Conservation (phyloP, 1,140 invertebrate species). For the Drosophila sp. region DNA sequence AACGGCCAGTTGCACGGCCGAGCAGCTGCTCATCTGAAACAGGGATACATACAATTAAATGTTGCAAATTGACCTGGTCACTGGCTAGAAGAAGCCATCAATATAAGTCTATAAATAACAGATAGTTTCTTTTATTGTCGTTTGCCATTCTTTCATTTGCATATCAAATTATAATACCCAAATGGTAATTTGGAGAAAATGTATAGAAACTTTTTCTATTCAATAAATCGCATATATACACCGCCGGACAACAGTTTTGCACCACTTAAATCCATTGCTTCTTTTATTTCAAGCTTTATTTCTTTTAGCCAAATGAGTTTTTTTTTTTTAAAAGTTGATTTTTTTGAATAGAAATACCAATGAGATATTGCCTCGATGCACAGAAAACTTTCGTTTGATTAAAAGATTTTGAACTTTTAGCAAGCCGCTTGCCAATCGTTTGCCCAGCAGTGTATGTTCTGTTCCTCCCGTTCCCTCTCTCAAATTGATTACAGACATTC, state of each 20-base stretch:
- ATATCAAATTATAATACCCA: neutral
- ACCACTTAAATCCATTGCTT: too few relatives aligned
- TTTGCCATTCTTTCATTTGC: neutral
- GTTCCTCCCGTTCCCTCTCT: neutral
- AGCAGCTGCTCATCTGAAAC: conserved; percentile 48
- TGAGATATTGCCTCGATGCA: too few relatives aligned
- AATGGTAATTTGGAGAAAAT: conserved; percentile 1
- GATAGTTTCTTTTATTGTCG: neutral
- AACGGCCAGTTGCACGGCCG: conserved; percentile 42
- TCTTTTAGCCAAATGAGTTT: too few relatives aligned
- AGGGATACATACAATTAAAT: conserved; percentile 30
- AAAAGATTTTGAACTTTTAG: too few relatives aligned
- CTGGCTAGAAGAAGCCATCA: neutral
- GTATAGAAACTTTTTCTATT: conserved; percentile 1
- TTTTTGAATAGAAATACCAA: too few relatives aligned
- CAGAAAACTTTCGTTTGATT: too few relatives aligned
- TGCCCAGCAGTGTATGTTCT: too few relatives aligned
- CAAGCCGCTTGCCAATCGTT: too few relatives aligned
- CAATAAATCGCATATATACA: too few relatives aligned
- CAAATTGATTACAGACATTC: neutral
- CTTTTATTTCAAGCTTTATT: too few relatives aligned
- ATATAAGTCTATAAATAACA: neutral
- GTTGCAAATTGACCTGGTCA: neutral
- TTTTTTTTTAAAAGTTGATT: too few relatives aligned
- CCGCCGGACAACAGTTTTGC: too few relatives aligned